Evolutionary conservation across 2,888 invertebrate genomes (phyloP).

Genomic region (Eupelmus urozonus): DNA sequence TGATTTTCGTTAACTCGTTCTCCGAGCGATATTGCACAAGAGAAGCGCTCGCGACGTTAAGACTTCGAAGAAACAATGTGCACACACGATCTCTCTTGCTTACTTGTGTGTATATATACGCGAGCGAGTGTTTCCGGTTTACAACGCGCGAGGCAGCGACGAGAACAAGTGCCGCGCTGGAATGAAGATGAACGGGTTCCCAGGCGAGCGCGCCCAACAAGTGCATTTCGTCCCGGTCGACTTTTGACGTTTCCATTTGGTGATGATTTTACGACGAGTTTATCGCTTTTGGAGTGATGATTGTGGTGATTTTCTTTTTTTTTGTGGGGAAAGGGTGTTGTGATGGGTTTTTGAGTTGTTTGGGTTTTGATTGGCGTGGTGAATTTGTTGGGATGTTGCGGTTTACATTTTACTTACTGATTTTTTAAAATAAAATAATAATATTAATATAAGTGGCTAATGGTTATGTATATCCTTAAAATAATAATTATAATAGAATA

Average conservation of each 20-base stretch:
- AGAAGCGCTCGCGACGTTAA: slow-evolving; percentile 19
- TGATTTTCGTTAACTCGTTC: slow-evolving; percentile 15
- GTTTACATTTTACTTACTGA: no score
- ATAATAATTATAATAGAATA: no score
- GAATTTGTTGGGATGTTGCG: no score
- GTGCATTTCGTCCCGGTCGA: not conserved
- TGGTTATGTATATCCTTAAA: no score
- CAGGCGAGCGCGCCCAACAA: not conserved
- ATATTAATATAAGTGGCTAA: no score
- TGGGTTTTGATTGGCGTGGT: no score
- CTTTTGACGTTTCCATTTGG: slow-evolving; percentile 7
- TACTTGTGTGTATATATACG: not conserved
- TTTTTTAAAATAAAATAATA: no score
- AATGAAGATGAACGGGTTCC: slow-evolving; percentile 66
- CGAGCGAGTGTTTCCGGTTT: slow-evolving; percentile 36
- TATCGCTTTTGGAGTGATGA: not conserved
- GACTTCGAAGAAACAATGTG: slow-evolving; percentile 34
- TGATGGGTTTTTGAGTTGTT: no score
- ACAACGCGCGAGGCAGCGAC: slow-evolving; percentile 4
- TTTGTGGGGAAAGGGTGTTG: no score
- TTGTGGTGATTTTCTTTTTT: no score
- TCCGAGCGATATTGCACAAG: slow-evolving; percentile 33
- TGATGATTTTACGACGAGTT: not conserved
- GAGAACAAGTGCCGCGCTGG: slow-evolving; percentile 58
- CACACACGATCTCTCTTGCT: not conserved